Evolutionary conservation across 2,888 invertebrate species (phyloP).

Genomic region (Lymantria dispar): DNA sequence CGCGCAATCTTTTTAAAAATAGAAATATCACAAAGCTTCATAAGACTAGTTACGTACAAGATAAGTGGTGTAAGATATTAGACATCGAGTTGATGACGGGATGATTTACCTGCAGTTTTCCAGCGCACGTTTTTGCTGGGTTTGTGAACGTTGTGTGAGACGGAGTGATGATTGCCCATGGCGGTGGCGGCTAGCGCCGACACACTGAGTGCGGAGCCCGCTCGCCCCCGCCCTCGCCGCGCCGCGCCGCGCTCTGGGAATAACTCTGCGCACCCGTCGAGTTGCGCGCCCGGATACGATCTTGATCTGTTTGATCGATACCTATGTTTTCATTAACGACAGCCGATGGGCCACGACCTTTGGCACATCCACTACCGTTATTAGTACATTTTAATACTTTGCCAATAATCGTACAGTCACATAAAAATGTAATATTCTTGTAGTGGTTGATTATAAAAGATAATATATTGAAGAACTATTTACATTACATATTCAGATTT

Average conservation of each 20-base stretch:
- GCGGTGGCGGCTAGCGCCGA: slow-evolving; percentile 78
- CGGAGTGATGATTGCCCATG: slow-evolving; percentile 80
- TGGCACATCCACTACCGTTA: slow-evolving; percentile 39
- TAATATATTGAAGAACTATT: no score
- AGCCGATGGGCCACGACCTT: slow-evolving; percentile 45
- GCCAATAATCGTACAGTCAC: slow-evolving; percentile 6
- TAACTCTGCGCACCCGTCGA: slow-evolving; percentile 57
- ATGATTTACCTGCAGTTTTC: slow-evolving; percentile 90
- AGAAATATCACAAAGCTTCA: slow-evolving; percentile 53
- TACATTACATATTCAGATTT: no score
- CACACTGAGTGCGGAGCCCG: slow-evolving; percentile 62
- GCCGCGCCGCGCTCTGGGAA: slow-evolving; percentile 59
- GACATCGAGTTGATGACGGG: slow-evolving; percentile 19
- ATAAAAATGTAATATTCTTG: no score
- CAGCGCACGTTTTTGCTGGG: slow-evolving; percentile 91
- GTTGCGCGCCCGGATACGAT: slow-evolving; percentile 56
- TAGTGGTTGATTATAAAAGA: no score
- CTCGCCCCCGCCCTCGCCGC: slow-evolving; percentile 11
- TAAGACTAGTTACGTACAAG: slow-evolving; percentile 17
- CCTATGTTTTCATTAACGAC: slow-evolving; percentile 49
- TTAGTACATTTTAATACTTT: slow-evolving; percentile 27
- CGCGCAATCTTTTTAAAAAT: slow-evolving; percentile 75
- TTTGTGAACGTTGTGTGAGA: slow-evolving; percentile 72
- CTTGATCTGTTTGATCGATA: slow-evolving; percentile 67
- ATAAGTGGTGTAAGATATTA: slow-evolving; percentile 13